These are phyloP conservation scores for Aleadryas rufinucha DNA, from an alignment of 2,113 vertebrate species.

Conservation along the genomic window DNA sequence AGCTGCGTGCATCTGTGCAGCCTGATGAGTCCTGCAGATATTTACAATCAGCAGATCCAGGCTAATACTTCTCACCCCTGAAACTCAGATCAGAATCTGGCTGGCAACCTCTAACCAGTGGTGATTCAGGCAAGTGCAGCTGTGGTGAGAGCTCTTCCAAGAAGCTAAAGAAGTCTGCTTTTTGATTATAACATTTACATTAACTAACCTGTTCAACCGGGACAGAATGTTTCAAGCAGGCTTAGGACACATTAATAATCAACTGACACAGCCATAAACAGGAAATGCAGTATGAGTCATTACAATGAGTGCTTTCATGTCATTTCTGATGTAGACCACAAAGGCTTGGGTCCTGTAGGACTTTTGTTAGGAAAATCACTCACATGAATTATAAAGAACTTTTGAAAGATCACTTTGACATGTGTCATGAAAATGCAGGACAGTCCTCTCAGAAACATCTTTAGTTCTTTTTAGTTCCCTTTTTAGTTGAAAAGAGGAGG, in stretches of 20 bases:
- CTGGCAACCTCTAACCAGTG: not conserved
- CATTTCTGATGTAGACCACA: slow-evolving; percentile 47
- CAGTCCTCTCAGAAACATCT: not conserved
- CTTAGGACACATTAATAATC: not conserved
- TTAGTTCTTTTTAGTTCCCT: not conserved
- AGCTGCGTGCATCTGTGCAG: not conserved
- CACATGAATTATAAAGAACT: slow-evolving; percentile 34
- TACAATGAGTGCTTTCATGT: slow-evolving; percentile 47
- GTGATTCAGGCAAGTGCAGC: slow-evolving; percentile 1
- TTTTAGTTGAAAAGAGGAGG: not conserved
- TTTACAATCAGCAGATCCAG: not conserved
- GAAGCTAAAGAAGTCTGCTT: not conserved
- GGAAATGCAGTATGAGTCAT: slow-evolving; percentile 33
- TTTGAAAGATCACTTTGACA: slow-evolving; percentile 32
- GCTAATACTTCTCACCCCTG: not conserved
- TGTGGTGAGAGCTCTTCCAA: not conserved
- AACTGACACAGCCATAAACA: not conserved
- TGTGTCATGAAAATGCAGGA: slow-evolving; percentile 11
- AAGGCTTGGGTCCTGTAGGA: slow-evolving; percentile 22
- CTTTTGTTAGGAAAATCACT: slow-evolving; percentile 60
- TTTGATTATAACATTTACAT: slow-evolving; percentile 34
- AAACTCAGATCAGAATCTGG: slow-evolving; percentile 35
- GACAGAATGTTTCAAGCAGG: not conserved
- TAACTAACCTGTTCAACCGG: slow-evolving; percentile 27
- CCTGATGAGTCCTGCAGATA: not conserved